Evolutionary conservation across 2,113 vertebrate species (phyloP).

Genomic region (Edolisoma coerulescens): DNA sequence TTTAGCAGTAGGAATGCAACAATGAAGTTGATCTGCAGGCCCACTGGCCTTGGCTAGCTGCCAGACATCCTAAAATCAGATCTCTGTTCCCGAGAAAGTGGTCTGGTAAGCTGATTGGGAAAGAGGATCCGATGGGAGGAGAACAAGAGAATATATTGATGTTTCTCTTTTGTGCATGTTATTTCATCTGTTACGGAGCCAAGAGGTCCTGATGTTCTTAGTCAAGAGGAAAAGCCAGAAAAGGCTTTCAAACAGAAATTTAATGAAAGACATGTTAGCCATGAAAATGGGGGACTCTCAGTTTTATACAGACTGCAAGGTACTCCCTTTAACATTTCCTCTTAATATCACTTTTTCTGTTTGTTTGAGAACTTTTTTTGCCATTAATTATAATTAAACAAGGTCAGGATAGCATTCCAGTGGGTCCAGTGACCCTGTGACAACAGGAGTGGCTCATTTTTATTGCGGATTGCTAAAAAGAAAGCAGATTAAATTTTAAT

Average conservation of each 20-base stretch:
- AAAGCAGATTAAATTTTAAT: neutral
- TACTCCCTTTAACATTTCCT: neutral
- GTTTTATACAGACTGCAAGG: neutral
- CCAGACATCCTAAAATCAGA: neutral
- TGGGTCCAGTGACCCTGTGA: neutral
- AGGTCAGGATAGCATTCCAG: neutral
- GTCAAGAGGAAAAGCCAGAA: neutral
- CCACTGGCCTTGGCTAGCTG: neutral
- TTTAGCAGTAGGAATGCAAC: neutral
- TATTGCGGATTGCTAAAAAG: neutral
- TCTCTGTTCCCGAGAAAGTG: neutral
- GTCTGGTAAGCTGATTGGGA: neutral
- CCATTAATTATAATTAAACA: neutral
- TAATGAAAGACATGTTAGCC: neutral
- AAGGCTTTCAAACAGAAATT: neutral
- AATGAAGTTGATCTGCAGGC: neutral
- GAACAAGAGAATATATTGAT: neutral
- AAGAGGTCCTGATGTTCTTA: neutral
- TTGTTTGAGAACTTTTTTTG: neutral
- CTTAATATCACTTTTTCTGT: neutral
- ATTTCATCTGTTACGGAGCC: neutral
- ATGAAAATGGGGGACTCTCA: neutral
- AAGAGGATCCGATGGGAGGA: neutral
- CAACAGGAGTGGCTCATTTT: neutral
- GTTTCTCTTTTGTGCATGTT: neutral